Evolutionary conservation across 2,113 vertebrate species (phyloP).

Genomic region (Scophthalmus maximus): DNA sequence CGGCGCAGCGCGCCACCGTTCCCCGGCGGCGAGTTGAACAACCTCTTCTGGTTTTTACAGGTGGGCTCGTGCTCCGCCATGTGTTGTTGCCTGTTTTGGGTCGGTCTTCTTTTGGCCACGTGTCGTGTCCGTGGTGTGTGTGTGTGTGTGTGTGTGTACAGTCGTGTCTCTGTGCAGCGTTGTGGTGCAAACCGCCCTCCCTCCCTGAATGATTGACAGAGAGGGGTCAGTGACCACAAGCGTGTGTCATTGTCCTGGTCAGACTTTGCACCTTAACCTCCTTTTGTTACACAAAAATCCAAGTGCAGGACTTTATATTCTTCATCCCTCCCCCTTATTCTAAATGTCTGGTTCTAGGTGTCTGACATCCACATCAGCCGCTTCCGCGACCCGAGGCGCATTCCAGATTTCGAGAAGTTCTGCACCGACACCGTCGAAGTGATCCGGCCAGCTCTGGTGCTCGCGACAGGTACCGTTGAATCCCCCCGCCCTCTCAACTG

Average conservation of each 20-base stretch:
- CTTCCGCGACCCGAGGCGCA: constrained; percentile 88
- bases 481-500: background rate
- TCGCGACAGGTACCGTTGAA: constrained; percentile 91
- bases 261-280: constrained; percentile 41
- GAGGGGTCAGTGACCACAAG: constrained; percentile 54
- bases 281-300: too few species aligned
- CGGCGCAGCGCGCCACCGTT: constrained; percentile 61
- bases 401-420: constrained; percentile 93
- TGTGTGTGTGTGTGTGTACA: too few species aligned
- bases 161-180: too few species aligned
- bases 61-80: constrained; percentile 67
- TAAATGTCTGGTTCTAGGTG: constrained; percentile 77
- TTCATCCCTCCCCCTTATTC: too few species aligned
- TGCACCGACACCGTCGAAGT: constrained; percentile 90
- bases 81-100: background rate
- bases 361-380: constrained; percentile 97
- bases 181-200: too few species aligned
- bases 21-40: constrained; percentile 78
- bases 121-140: too few species aligned
- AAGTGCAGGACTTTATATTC: too few species aligned
- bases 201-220: constrained; percentile 62
- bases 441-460: constrained; percentile 91
- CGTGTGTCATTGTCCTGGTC: constrained; percentile 45
- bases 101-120: too few species aligned
- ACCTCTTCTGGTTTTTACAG: constrained; percentile 90